Percentiles rank a stretch among this genome's conserved stretches.
phyloP scores from a whole-genome alignment of 2,888 invertebrate genomes.

The Sesia bembeciformis region DNA sequence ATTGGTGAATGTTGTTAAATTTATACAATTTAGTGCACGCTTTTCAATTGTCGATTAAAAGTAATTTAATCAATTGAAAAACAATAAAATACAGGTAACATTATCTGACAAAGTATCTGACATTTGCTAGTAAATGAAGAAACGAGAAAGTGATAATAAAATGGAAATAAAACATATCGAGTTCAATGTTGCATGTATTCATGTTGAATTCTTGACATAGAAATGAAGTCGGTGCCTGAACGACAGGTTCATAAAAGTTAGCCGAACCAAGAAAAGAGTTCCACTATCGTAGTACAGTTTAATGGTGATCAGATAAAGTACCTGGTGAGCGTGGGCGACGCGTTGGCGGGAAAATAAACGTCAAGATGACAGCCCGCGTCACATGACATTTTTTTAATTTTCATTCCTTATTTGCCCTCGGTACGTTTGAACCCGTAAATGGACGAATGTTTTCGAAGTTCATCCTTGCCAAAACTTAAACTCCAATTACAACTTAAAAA shows the following conservation, averaged over 20 bases:
- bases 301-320: conserved; percentile 4
- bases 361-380: conserved; percentile 24
- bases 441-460: conserved; percentile 2
- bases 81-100: no score
- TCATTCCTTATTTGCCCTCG: conserved; percentile 16
- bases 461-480: conserved; percentile 5
- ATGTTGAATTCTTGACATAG: no score
- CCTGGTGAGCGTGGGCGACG: conserved; percentile 3
- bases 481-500: conserved; percentile 12
- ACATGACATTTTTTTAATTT: conserved; percentile 15
- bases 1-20: conserved; percentile 1
- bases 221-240: neutral
- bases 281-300: neutral
- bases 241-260: neutral
- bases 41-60: no score
- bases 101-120: no score
- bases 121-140: no score
- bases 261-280: neutral
- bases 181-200: no score
- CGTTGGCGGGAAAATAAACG: conserved; percentile 32
- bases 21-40: no score
- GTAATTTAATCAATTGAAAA: no score
- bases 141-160: no score
- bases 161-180: no score
- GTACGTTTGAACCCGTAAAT: conserved; percentile 23